These are phyloP conservation scores for Frankliniella fusca DNA, from an alignment of 2,888 invertebrate species.

Conservation along the genomic window DNA sequence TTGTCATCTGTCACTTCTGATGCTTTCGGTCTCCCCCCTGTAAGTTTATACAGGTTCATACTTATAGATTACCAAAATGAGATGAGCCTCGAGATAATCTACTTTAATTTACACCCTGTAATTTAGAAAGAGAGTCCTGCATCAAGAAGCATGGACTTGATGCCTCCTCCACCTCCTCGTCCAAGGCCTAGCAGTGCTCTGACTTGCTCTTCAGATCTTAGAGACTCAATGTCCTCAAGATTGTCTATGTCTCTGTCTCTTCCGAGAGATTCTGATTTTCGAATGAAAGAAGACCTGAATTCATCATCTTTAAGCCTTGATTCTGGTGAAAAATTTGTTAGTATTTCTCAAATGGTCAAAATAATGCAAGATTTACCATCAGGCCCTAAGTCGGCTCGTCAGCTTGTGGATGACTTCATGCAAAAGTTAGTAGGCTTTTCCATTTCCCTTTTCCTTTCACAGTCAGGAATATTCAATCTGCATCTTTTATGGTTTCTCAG, in stretches of 20 bases:
- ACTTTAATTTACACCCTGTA: background rate
- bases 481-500: background rate
- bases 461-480: background rate
- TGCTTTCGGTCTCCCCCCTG: background rate
- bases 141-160: slow-evolving; percentile 5
- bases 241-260: slow-evolving; percentile 9
- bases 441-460: background rate
- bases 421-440: background rate
- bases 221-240: background rate
- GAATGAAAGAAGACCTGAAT: background rate
- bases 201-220: background rate
- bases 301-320: slow-evolving; percentile 3
- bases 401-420: background rate
- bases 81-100: too few species aligned
- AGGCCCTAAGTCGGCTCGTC: background rate
- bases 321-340: background rate
- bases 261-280: background rate
- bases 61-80: too few species aligned
- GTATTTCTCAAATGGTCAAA: background rate
- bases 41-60: too few species aligned
- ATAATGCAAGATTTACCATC: background rate
- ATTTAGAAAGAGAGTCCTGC: background rate
- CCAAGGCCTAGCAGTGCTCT: background rate
- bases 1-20: background rate
- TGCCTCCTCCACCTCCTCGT: background rate